Conservation (phyloP, 2,888 invertebrate genomes). For the Aplocera efformata region DNA sequence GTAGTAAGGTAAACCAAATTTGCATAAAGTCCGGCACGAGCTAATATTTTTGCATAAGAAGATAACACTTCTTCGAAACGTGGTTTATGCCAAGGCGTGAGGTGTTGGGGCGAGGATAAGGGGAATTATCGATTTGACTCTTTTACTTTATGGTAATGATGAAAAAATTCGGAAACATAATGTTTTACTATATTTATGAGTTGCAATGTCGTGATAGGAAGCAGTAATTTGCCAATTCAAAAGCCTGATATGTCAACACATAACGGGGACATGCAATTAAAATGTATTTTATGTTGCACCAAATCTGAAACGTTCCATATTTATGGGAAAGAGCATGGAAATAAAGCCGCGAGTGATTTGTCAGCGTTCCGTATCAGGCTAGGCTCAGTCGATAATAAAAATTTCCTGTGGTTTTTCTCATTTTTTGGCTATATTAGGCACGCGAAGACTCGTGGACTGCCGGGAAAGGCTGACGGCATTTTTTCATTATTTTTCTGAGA, state of each 20-base stretch:
- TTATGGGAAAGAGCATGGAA: constrained; percentile 47
- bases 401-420: constrained; percentile 59
- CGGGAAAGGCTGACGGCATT: constrained; percentile 49
- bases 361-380: constrained; percentile 67
- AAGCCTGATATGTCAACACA: constrained; percentile 51
- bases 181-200: constrained; percentile 16
- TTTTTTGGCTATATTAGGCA: constrained; percentile 67
- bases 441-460: constrained; percentile 60
- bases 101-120: constrained; percentile 39
- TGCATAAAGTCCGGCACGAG: constrained; percentile 77
- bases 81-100: constrained; percentile 44
- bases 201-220: constrained; percentile 22
- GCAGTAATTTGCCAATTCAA: constrained; percentile 21
- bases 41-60: constrained; percentile 76
- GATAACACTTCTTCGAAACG: constrained; percentile 67
- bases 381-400: constrained; percentile 72
- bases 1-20: constrained; percentile 60
- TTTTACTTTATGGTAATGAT: constrained; percentile 47
- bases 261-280: constrained; percentile 50
- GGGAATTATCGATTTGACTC: constrained; percentile 44
- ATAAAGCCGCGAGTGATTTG: constrained; percentile 69
- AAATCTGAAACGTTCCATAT: constrained; percentile 39
- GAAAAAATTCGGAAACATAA: constrained; percentile 30
- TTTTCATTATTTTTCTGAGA: constrained; percentile 63
- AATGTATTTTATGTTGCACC: constrained; percentile 50